Evolutionary conservation across 2,797 vertebrate genomes (phyloP), one percentile per base, ranked within the genome.

Genomic region (Myripristis jacobus): DNA sequence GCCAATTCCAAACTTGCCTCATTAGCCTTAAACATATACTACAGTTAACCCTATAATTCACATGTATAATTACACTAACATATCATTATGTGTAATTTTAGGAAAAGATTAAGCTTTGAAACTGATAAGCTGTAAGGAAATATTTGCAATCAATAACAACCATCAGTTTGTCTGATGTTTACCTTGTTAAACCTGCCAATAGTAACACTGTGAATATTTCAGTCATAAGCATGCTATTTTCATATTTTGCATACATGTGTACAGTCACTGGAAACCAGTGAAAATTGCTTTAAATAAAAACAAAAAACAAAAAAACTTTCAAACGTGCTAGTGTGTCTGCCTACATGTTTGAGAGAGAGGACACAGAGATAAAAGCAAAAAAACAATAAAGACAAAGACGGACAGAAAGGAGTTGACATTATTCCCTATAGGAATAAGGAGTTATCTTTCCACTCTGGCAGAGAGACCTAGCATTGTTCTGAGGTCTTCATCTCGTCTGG

Each of bases 401-500:
- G 53, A 34, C 29, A n/a, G 43, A 65, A 63, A 43, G 44, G 16
- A 66, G 29, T 18, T 58, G 52, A 64, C 34, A 65, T 51, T 77
- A 50, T 62, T 75, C 74, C 73, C 54, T 59, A 34, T 51, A 44
- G 11, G 58, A 68, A 56, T 43, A 24, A 29, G 19, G 38, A 71
- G 52, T 71, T 62, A 70, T 60, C 61, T 59, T 69, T 85, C 47
- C 36, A 21, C 12, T 54, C 65, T 48, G 50, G 52, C 36, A 60
- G n/a, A 62, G 56, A 55, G 54, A 57, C 44, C 43, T 10, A 0
- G 58, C 19, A 79, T 77, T 83, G 57, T 66, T 68, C 54, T 57
- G 66, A 57, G 31, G 41, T 71, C 55, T 75, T 87, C 63, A 79
- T 86, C 50, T 88, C 36, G 43, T 73, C 48, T 75, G 63, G 70